Base-by-base conservation (phyloP, 2,113 vertebrate genomes). In the Noturus placidus region DNA sequence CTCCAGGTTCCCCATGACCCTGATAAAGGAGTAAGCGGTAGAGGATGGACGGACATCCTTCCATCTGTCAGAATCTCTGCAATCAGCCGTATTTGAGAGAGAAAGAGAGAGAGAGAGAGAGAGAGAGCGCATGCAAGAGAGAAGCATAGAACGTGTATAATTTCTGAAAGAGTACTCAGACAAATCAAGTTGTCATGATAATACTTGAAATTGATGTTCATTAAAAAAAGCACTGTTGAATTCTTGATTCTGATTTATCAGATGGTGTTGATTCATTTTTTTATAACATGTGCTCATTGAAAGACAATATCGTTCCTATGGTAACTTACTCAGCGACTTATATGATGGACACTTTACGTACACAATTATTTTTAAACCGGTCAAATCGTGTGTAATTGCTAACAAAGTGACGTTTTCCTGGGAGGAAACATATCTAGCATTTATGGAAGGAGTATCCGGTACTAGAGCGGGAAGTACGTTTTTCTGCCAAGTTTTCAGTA, bases 131-230 rank as follows among this genome's bases (percentile, higher is more conserved):
- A n/a, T n/a, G n/a, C n/a, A n/a, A n/a, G 42, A 46, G 72, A 27
- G 70, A 63, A 17, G 13, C 63, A 67, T 5, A 67, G n/a, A 67
- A 30, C 10, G 27, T 46, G 9, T 76, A 25, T 25, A 11, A 76
- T 25, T 25, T 27, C 46, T 76, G 7, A 6, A 25, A 13, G 11
- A 76, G n/a, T 2, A 13, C 30, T 52, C 13, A 52, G 25, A 1
- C 76, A 54, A 8, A 27, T 50, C 46, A 78, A 17, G 76, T 78
- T 78, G 76, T 78, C 76, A 78, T 78, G 76, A 46, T n/a, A 78
- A 78, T 46, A 50, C 42, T 76, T 19, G 17, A 27, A 72, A 7
- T 2, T 77, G 25, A 13, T 27, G 38, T 46, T 76, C 20, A 76
- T 76, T 76, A 5, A 27, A 42, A 27, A 42, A 76, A 13, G 25